Evolutionary conservation across 1,140 invertebrate genomes (phyloP).

Genomic region (Ganaspis sp.): DNA sequence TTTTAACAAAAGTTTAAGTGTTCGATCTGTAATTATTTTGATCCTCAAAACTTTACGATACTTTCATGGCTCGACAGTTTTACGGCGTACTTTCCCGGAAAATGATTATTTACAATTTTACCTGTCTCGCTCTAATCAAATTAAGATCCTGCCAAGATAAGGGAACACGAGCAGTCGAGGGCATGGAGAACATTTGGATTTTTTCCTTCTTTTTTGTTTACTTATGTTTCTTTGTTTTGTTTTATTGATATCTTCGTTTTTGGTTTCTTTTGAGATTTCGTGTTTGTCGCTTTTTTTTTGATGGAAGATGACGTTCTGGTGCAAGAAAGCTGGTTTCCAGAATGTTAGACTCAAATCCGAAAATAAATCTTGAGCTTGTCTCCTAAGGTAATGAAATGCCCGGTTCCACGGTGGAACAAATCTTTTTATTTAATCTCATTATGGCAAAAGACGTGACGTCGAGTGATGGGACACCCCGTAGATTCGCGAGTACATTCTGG

Average conservation of each 20-base stretch:
- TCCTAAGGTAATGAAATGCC: slow-evolving; percentile 14
- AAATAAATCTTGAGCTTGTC: slow-evolving; percentile 1
- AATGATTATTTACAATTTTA: background rate
- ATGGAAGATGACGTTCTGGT: background rate
- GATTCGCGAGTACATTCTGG: slow-evolving; percentile 26
- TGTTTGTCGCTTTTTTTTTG: too few relatives aligned
- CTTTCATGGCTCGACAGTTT: background rate
- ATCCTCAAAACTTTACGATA: background rate
- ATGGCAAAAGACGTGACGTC: slow-evolving; percentile 16
- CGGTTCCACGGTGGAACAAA: slow-evolving; percentile 24
- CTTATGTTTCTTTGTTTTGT: background rate
- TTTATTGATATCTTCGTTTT: background rate
- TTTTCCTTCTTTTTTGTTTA: too few relatives aligned
- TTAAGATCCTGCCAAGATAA: background rate
- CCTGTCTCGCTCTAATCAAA: background rate
- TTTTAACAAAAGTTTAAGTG: slow-evolving; percentile 5
- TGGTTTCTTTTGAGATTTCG: too few relatives aligned
- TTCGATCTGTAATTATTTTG: slow-evolving; percentile 11
- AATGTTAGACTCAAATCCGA: background rate
- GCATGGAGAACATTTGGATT: too few relatives aligned
- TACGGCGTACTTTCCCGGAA: background rate
- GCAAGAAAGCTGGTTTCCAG: background rate
- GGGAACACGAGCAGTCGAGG: background rate
- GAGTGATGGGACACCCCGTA: slow-evolving; percentile 30
- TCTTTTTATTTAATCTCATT: slow-evolving; percentile 30